Base-by-base conservation (phyloP, 1,140 invertebrate genomes). In the Vollenhovia emeryi region DNA sequence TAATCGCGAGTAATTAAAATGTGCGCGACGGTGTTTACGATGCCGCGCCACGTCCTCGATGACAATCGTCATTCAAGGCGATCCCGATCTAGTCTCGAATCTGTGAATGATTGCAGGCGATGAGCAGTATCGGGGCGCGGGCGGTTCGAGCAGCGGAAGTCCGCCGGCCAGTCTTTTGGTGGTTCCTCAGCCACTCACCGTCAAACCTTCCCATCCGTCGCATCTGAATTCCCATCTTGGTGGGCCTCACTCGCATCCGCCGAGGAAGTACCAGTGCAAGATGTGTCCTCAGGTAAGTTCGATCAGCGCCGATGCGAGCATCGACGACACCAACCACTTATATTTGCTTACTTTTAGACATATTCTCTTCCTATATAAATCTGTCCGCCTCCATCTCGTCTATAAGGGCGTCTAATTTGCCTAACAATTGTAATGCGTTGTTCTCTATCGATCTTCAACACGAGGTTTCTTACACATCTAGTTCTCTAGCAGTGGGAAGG, bases 251-350 rank as follows among this genome's bases (percentile, higher is more conserved):
- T 94, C 94, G 76, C 94, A 94, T 91, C 96, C 95, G 85, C 96
- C 94, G 43, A 94, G 97, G 94, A 99, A 99, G 94, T 99, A 99
- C 95, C 98, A 99, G 94, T 99, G 98, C 97, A 99, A 99, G 95
- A 99, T 99, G 98, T 99, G 98, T 95, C 98, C 98, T 87, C 98
- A 99, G 98, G 98, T 99, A 95, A 96, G 97, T 95, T 11, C 8
- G 6, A 18, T 3, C 52, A 57, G 24, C n/a, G n/a, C n/a, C n/a
- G n/a, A n/a, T n/a, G n/a, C n/a, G n/a, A n/a, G n/a, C n/a, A n/a
- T n/a, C n/a, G n/a, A n/a, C n/a, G n/a, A n/a, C n/a, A n/a, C n/a
- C n/a, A n/a, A n/a, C n/a, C n/a, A n/a, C n/a, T n/a, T n/a, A n/a
- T n/a, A n/a, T n/a, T n/a, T n/a, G 9, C n/a, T 27, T 1, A 15